phyloP scores from a whole-genome alignment of 2,113 vertebrate genomes.

The Lagopus muta region DNA sequence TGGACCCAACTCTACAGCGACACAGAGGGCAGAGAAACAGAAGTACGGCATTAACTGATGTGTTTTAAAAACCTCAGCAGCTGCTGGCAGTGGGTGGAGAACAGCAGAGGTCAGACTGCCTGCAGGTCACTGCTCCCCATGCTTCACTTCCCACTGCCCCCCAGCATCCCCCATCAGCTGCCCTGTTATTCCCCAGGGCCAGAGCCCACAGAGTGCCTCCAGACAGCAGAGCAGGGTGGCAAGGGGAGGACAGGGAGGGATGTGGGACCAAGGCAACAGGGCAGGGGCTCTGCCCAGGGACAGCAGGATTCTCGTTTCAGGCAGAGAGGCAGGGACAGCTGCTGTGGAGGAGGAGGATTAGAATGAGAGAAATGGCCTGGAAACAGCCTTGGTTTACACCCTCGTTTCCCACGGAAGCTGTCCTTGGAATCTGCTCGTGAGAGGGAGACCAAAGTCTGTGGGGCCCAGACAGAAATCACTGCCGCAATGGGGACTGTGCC shows the following conservation, averaged over 20 bases:
- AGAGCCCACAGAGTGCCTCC: background rate
- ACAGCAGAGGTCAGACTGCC: too few relatives aligned
- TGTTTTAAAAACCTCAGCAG: background rate
- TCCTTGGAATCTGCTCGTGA: background rate
- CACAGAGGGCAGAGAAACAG: background rate
- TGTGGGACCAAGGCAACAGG: background rate
- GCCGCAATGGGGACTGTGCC: background rate
- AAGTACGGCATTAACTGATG: rapidly evolving
- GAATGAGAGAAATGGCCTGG: background rate
- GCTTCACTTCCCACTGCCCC: background rate
- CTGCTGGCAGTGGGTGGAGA: background rate
- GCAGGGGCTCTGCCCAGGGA: background rate
- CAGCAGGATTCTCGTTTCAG: background rate
- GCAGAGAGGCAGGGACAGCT: constrained; percentile 23
- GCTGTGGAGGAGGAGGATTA: constrained; percentile 41
- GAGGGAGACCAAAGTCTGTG: background rate
- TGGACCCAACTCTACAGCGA: rapidly evolving
- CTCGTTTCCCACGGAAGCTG: constrained; percentile 12
- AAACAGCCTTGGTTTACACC: background rate
- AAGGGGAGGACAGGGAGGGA: background rate
- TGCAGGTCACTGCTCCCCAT: background rate
- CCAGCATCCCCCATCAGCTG: background rate
- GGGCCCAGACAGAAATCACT: background rate
- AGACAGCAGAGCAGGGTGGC: background rate
- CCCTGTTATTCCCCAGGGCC: background rate